Conservation (phyloP, 2,888 invertebrate species). For the Listrodromus nycthemerus region DNA sequence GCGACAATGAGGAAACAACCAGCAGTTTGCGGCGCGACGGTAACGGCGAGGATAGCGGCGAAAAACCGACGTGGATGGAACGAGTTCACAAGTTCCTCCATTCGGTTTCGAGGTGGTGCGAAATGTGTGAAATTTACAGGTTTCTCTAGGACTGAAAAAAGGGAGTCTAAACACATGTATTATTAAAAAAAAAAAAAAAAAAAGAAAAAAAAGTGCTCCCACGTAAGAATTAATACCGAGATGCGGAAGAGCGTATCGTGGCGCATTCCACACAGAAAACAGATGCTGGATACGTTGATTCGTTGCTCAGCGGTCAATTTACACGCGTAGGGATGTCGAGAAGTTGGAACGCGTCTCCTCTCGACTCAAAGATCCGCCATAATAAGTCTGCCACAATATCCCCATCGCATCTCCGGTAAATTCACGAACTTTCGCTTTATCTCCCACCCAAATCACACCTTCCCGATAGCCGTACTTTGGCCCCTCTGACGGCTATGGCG, state of each 20-base stretch:
- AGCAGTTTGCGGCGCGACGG: constrained; percentile 34
- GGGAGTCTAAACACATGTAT: background rate
- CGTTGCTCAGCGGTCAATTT: no score
- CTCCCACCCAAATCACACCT: constrained; percentile 3
- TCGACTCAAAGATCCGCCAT: background rate
- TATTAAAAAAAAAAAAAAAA: no score
- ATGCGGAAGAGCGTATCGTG: no score
- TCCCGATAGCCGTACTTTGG: background rate
- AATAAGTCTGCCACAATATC: constrained; percentile 4
- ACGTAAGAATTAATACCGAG: background rate
- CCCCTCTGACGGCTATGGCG: background rate
- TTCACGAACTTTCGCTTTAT: constrained; percentile 17
- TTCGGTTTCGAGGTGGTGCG: background rate
- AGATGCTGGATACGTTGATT: no score
- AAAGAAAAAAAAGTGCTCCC: background rate
- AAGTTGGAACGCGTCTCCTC: constrained; percentile 3
- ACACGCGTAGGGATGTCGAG: background rate
- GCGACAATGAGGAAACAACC: constrained; percentile 28
- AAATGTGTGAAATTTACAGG: background rate
- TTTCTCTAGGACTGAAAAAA: background rate
- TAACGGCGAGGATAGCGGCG: background rate
- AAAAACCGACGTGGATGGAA: constrained; percentile 1
- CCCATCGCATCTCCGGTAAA: background rate
- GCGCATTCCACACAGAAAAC: no score
- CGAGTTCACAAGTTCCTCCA: background rate